Percentiles rank a stretch among this genome's conserved stretches.
Conservation (phyloP, 2,888 invertebrate species). For the Galeruca laticollis region DNA sequence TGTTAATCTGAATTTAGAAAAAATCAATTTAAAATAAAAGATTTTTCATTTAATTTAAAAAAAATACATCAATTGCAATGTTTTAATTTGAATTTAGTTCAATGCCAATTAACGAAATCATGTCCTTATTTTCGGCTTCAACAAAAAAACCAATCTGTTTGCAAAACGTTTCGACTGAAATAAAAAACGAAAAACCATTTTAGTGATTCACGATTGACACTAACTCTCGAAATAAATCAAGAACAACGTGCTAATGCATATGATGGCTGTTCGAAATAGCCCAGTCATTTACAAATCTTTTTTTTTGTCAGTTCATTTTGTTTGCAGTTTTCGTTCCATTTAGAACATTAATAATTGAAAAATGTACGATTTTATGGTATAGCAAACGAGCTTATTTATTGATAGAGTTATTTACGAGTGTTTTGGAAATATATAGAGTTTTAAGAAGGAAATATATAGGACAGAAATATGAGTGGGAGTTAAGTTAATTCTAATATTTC, state of each 20-base stretch:
- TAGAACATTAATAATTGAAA: not conserved
- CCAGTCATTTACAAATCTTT: not conserved
- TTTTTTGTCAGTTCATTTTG: not conserved
- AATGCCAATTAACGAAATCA: not conserved
- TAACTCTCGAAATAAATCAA: constrained; percentile 12
- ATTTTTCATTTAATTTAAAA: too few species aligned
- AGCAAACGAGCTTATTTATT: not conserved
- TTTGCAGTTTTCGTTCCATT: not conserved
- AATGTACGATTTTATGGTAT: not conserved
- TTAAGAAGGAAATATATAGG: not conserved
- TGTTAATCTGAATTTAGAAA: too few species aligned
- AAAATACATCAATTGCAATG: not conserved
- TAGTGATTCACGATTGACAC: constrained; percentile 15
- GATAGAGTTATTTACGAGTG: too few species aligned
- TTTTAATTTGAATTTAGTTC: not conserved
- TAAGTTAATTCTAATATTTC: too few species aligned
- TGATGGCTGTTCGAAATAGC: not conserved
- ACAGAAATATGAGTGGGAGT: too few species aligned
- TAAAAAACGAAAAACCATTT: constrained; percentile 3
- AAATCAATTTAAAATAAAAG: too few species aligned
- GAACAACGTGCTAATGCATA: constrained; percentile 13
- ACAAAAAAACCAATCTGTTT: constrained; percentile 7
- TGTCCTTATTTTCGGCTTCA: not conserved
- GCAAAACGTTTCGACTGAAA: not conserved
- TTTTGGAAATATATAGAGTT: not conserved